A percentile compares a stretch with the other conserved stretches of the same genome.
These are phyloP conservation scores for Labeo catla DNA, from an alignment of 2,113 vertebrate species.

Conservation along the genomic window DNA sequence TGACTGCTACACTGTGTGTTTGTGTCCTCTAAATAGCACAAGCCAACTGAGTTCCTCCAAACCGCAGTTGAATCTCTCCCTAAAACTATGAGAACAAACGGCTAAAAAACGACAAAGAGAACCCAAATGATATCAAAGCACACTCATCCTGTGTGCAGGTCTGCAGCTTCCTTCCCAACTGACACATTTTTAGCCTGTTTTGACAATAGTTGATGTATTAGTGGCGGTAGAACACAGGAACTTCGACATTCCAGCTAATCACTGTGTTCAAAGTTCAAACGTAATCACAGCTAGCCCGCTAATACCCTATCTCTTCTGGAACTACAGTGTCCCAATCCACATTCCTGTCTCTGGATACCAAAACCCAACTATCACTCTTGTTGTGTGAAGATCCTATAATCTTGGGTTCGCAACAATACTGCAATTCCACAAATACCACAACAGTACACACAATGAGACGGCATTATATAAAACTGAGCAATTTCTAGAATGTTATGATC, in stretches of 20 bases:
- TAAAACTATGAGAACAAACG: background rate
- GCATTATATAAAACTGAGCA: background rate
- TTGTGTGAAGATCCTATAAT: constrained; percentile 57
- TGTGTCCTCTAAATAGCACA: background rate
- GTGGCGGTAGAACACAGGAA: constrained; percentile 64
- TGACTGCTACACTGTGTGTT: background rate
- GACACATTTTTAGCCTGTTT: constrained; percentile 39
- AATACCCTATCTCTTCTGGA: constrained; percentile 75
- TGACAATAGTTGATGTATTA: constrained; percentile 68
- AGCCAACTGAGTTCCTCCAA: background rate
- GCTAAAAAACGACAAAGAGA: background rate
- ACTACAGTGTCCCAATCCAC: constrained; percentile 77
- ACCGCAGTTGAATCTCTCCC: background rate
- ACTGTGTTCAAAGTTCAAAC: constrained; percentile 75
- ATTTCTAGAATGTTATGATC: constrained; percentile 41
- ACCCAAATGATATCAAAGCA: constrained; percentile 26
- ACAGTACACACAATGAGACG: constrained; percentile 19
- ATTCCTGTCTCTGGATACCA: constrained; percentile 76
- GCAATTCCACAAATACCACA: constrained; percentile 41
- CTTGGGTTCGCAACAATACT: constrained; percentile 58
- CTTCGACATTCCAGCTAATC: constrained; percentile 75
- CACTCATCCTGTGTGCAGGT: constrained; percentile 1
- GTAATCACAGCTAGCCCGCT: constrained; percentile 68
- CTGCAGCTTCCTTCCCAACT: constrained; percentile 2
- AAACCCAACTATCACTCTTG: constrained; percentile 59